Conservation (phyloP, 2,797 vertebrate species). For the Chloroceryle inda region DNA sequence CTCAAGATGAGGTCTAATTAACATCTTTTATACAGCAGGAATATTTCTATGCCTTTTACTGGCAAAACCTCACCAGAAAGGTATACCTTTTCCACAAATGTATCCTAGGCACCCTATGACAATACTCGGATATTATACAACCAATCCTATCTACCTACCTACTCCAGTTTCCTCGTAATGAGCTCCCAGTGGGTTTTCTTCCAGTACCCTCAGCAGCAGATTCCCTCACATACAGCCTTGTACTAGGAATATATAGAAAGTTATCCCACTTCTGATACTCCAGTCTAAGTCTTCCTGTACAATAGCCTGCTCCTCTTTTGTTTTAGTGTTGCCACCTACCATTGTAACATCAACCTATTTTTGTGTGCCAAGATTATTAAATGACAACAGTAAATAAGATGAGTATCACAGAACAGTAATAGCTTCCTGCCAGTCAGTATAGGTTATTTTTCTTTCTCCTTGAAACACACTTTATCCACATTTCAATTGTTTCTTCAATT, state of each 20-base stretch:
- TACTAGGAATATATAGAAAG: background rate
- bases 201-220: background rate
- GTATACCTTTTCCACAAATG: background rate
- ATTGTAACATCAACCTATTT: background rate
- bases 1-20: background rate
- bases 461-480: background rate
- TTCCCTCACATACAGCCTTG: background rate
- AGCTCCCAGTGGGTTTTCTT: background rate
- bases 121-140: background rate
- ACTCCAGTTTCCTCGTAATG: background rate
- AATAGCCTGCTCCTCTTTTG: background rate
- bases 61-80: background rate
- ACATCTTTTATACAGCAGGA: background rate
- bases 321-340: background rate
- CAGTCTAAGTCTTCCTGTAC: background rate
- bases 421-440: background rate
- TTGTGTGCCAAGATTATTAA: background rate
- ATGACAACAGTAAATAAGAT: background rate
- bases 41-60: background rate
- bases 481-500: background rate
- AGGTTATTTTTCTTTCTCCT: background rate
- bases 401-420: background rate
- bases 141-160: background rate
- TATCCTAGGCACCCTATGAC: background rate
- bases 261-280: background rate